Percentiles rank a stretch among this genome's conserved stretches.
Evolutionary conservation across 2,888 invertebrate species (phyloP).

Genomic region (Torymus auratus): DNA sequence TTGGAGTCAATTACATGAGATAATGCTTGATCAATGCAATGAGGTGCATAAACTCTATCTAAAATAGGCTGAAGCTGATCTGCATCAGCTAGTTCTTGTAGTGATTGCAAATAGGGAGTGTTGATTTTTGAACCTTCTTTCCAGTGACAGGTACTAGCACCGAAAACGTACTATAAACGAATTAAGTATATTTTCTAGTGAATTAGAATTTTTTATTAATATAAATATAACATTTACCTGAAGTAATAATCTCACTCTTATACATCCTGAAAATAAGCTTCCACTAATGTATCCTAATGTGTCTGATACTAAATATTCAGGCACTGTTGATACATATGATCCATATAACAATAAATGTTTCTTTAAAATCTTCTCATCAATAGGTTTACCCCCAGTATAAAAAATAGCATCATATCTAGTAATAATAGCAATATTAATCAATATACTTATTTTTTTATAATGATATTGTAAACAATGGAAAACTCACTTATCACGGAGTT

Average conservation of each 20-base stretch:
- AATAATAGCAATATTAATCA: constrained; percentile 43
- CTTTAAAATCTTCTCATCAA: constrained; percentile 71
- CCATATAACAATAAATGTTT: constrained; percentile 74
- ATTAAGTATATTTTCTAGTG: neutral
- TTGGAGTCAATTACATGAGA: constrained; percentile 75
- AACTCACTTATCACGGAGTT: constrained; percentile 70
- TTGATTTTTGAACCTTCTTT: constrained; percentile 72
- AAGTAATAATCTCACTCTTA: constrained; percentile 75
- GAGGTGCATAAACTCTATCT: constrained; percentile 78
- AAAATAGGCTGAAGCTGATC: constrained; percentile 80
- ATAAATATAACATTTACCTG: constrained; percentile 72
- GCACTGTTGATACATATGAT: constrained; percentile 77
- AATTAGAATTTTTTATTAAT: neutral
- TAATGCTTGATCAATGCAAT: constrained; percentile 77
- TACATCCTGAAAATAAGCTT: constrained; percentile 77
- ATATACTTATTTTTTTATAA: constrained; percentile 31
- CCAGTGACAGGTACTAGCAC: constrained; percentile 70
- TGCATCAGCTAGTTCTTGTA: constrained; percentile 78
- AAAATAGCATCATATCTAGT: constrained; percentile 78
- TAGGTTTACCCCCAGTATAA: constrained; percentile 76
- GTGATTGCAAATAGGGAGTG: constrained; percentile 70
- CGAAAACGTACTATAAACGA: constrained; percentile 73
- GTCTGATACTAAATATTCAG: constrained; percentile 78
- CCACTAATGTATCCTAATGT: constrained; percentile 77
- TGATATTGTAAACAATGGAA: constrained; percentile 5